Conservation (phyloP, 2,113 vertebrate species). For the Anoplopoma fimbria region DNA sequence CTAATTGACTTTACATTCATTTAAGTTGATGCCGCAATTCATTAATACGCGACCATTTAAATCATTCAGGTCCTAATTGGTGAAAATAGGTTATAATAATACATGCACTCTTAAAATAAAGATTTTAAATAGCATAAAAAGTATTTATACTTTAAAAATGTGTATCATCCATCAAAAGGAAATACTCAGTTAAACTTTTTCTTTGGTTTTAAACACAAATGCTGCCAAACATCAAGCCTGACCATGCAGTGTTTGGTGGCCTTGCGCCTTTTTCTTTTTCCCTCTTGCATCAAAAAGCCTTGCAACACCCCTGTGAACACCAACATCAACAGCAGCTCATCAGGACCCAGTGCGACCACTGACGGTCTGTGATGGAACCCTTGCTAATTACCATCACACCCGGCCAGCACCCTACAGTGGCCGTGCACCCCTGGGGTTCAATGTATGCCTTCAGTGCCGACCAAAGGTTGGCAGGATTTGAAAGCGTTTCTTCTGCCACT, state of each 20-base stretch:
- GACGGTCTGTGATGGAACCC: slow-evolving; percentile 36
- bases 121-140: background rate
- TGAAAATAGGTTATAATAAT: background rate
- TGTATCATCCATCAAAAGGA: background rate
- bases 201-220: background rate
- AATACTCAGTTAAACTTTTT: background rate
- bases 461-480: slow-evolving; percentile 58
- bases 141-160: too few relatives aligned
- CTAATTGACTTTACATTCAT: background rate
- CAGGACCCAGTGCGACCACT: slow-evolving; percentile 39
- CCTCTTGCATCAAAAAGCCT: slow-evolving; percentile 41
- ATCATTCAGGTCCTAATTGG: background rate
- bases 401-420: slow-evolving; percentile 30
- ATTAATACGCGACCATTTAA: background rate
- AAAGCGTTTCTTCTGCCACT: slow-evolving; percentile 49
- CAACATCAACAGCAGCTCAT: slow-evolving; percentile 39
- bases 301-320: slow-evolving; percentile 42
- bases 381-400: slow-evolving; percentile 60
- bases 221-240: slow-evolving; percentile 16
- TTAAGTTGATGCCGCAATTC: background rate
- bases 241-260: background rate
- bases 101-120: background rate
- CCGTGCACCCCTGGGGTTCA: slow-evolving; percentile 32
- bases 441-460: slow-evolving; percentile 35
- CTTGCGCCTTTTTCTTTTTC: slow-evolving; percentile 14